Evolutionary conservation across 2,113 vertebrate genomes (phyloP).

Genomic region (Poeciliopsis turrubarensis): DNA sequence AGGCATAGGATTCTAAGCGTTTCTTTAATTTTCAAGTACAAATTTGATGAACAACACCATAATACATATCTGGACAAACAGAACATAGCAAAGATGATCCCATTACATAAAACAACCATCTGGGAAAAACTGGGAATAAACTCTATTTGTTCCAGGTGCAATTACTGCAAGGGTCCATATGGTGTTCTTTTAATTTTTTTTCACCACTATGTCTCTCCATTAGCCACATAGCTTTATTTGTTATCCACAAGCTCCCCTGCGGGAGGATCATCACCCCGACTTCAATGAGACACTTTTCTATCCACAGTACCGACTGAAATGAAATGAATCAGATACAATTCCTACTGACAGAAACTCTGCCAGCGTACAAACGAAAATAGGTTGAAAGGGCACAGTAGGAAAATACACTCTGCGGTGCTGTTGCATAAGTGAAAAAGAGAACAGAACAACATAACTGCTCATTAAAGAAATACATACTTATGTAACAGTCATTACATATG

Average conservation of each 20-base stretch:
- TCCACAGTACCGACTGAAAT: slow-evolving; percentile 40
- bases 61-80: slow-evolving; percentile 54
- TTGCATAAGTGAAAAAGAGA: slow-evolving; percentile 50
- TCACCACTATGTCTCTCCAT: slow-evolving; percentile 27
- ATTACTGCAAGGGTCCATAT: slow-evolving; percentile 43
- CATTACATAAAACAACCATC: slow-evolving; percentile 53
- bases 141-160: slow-evolving; percentile 45
- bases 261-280: slow-evolving; percentile 20
- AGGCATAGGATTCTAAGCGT: slow-evolving; percentile 31
- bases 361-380: slow-evolving; percentile 37
- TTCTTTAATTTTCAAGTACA: slow-evolving; percentile 67
- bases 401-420: slow-evolving; percentile 31
- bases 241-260: slow-evolving; percentile 24
- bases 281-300: slow-evolving; percentile 31
- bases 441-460: slow-evolving; percentile 50
- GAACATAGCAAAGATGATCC: slow-evolving; percentile 43
- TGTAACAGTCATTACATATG: slow-evolving; percentile 64
- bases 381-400: slow-evolving; percentile 10
- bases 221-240: slow-evolving; percentile 50
- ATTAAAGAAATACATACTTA: slow-evolving; percentile 32
- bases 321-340: slow-evolving; percentile 38
- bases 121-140: slow-evolving; percentile 32
- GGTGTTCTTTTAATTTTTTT: slow-evolving; percentile 20
- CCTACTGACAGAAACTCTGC: slow-evolving; percentile 36
- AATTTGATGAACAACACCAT: slow-evolving; percentile 51